A percentile compares a stretch with the other conserved stretches of the same genome.
Evolutionary conservation across 2,113 vertebrate species (phyloP).

Genomic region (Pelecanoides urinatrix): DNA sequence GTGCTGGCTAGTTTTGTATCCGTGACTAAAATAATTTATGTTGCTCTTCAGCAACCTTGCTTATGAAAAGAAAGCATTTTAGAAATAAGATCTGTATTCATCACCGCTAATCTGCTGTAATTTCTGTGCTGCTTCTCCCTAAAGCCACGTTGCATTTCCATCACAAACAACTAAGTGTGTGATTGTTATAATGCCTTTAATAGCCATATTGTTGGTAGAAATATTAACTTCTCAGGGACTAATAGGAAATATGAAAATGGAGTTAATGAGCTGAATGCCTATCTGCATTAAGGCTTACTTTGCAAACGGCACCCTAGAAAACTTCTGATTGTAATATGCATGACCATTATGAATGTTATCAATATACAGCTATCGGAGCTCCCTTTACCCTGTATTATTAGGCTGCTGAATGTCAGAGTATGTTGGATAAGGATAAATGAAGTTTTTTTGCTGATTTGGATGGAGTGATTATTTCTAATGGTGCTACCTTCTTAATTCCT

Average conservation of each 20-base stretch:
- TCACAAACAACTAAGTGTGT: not conserved
- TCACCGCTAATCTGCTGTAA: not conserved
- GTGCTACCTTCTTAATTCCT: constrained; percentile 17
- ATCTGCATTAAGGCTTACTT: constrained; percentile 41
- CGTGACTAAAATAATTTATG: not conserved
- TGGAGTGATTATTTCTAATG: not conserved
- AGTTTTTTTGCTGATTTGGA: not conserved
- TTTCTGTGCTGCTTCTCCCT: constrained; percentile 13
- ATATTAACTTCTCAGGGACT: constrained; percentile 61
- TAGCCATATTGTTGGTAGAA: constrained; percentile 57
- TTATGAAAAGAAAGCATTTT: not conserved
- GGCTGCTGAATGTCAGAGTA: constrained; percentile 13
- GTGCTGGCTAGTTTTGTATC: not conserved
- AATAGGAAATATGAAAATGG: constrained; percentile 29
- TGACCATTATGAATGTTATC: constrained; percentile 57
- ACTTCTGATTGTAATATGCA: constrained; percentile 58
- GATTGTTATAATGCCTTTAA: constrained; percentile 47
- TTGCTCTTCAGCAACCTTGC: not conserved
- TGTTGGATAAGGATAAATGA: not conserved
- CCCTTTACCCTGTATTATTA: not conserved
- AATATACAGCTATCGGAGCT: not conserved
- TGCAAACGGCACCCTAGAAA: constrained; percentile 8
- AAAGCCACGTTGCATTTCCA: not conserved
- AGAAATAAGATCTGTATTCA: constrained; percentile 14
- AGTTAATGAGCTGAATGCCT: constrained; percentile 39